Conservation (phyloP, 2,888 invertebrate species). For the Tinea pellionella region DNA sequence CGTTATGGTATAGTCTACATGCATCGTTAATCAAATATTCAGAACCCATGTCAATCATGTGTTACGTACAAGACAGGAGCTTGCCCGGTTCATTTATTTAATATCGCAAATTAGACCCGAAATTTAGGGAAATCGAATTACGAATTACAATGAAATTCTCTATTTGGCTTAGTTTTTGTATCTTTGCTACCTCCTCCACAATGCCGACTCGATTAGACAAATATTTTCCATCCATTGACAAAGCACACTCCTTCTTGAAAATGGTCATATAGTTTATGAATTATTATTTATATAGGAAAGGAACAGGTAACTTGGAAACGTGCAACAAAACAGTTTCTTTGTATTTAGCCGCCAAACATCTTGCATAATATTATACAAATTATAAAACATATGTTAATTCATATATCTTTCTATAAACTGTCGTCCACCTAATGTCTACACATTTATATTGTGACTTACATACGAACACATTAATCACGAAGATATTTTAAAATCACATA, state of each 20-base stretch:
- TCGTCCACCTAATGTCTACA: neutral
- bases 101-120: neutral
- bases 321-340: too few species aligned
- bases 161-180: too few species aligned
- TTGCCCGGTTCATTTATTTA: constrained; percentile 26
- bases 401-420: neutral
- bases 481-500: neutral
- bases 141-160: neutral
- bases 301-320: too few species aligned
- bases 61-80: constrained; percentile 36
- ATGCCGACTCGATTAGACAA: too few species aligned
- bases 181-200: too few species aligned
- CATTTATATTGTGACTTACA: neutral
- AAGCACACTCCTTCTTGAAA: too few species aligned
- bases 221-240: too few species aligned
- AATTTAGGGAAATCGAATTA: neutral
- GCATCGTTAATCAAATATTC: constrained; percentile 51
- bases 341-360: neutral
- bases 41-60: constrained; percentile 51
- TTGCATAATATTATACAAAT: neutral
- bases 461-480: neutral
- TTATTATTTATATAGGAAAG: too few species aligned
- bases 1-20: constrained; percentile 15
- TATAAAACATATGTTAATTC: neutral
- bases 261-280: too few species aligned